phyloP scores from a whole-genome alignment of 37 sponge, comb jelly and placozoan species.

The Lycopodina hypogea region DNA sequence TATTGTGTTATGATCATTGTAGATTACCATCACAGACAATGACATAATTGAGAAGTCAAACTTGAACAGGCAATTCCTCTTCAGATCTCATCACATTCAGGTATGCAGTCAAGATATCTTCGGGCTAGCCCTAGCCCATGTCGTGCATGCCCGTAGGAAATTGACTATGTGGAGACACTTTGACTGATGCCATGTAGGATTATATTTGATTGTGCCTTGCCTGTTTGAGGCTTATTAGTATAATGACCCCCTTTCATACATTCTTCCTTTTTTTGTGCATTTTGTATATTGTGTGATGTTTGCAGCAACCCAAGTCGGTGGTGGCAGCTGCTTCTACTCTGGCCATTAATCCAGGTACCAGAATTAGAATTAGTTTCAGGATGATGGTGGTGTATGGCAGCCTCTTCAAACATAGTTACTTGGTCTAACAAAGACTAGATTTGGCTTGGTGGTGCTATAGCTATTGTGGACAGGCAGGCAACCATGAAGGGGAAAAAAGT shows the following conservation, averaged over 20 bases:
- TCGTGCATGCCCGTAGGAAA: too few relatives aligned
- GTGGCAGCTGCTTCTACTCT: slow-evolving; percentile 67
- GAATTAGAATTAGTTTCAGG: too few relatives aligned
- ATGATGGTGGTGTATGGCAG: too few relatives aligned
- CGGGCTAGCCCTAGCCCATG: too few relatives aligned
- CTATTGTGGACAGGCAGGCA: too few relatives aligned
- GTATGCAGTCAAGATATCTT: slow-evolving; percentile 30
- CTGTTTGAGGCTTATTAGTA: background rate
- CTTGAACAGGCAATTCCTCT: slow-evolving; percentile 95
- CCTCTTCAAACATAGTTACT: too few relatives aligned
- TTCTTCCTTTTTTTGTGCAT: background rate
- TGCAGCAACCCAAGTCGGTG: slow-evolving; percentile 79
- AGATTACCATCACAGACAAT: slow-evolving; percentile 91
- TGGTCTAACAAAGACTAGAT: too few relatives aligned
- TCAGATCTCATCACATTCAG: slow-evolving; percentile 84
- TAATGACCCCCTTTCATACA: too few relatives aligned
- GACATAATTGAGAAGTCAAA: slow-evolving; percentile 98
- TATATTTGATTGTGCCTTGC: background rate
- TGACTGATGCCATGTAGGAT: background rate
- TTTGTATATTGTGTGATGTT: background rate
- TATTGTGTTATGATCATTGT: too few relatives aligned
- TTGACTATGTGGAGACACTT: background rate
- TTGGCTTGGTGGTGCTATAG: too few relatives aligned
- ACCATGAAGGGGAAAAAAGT: too few relatives aligned
- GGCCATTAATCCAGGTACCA: slow-evolving; percentile 87